These are phyloP conservation scores for Ciconia stormi DNA, from an alignment of 2,113 vertebrate species.

Conservation along the genomic window DNA sequence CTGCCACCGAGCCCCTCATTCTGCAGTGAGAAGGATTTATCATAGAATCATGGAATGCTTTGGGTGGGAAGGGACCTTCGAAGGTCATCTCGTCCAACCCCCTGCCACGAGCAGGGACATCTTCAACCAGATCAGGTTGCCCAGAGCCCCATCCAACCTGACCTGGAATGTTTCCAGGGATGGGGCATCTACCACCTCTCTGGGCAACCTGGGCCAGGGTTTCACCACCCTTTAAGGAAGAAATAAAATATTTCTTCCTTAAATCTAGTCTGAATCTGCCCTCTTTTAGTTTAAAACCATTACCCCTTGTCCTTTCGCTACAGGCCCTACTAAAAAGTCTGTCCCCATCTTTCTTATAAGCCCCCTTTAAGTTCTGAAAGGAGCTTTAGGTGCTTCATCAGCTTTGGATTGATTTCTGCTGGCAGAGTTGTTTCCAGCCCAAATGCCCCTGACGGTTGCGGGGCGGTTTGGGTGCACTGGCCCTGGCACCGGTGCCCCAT, in stretches of 20 bases:
- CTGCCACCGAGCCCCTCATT: background rate
- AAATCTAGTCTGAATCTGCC: fast-evolving
- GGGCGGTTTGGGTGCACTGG: background rate
- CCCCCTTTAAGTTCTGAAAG: no score
- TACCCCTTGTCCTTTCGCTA: fast-evolving
- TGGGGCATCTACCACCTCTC: background rate
- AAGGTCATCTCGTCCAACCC: fast-evolving
- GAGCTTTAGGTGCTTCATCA: background rate
- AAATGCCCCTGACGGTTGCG: background rate
- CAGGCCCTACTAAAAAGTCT: background rate
- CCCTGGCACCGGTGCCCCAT: background rate
- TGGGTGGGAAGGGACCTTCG: background rate
- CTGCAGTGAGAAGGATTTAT: background rate
- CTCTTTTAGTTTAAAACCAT: background rate
- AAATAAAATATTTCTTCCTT: fast-evolving
- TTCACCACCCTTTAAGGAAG: no score
- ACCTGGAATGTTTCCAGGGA: background rate
- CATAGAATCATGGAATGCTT: background rate
- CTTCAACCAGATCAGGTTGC: fast-evolving
- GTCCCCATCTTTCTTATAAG: background rate
- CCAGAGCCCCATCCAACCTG: fast-evolving
- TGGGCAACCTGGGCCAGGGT: fast-evolving
- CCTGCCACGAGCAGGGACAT: background rate
- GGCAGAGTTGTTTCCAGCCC: background rate
- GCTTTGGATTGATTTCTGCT: background rate